Base-by-base conservation (phyloP, 2,113 vertebrate genomes). In the Cebus imitator region DNA sequence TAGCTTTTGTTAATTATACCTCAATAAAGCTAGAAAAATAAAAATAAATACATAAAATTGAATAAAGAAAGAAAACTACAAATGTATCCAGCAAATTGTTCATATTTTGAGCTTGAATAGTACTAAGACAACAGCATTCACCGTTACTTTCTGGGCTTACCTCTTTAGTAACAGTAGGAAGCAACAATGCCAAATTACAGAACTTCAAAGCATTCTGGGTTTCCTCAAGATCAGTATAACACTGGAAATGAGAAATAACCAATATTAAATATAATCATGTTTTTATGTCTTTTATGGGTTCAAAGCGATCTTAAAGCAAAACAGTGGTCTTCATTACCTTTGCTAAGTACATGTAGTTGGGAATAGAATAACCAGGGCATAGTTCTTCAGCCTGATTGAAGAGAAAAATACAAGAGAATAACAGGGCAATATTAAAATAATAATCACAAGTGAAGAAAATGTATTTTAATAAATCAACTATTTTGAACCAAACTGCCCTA, bases 301-400 rank as follows among this genome's bases (percentile, higher is more conserved):
- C 85, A 97, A 91, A 98, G 89, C 64, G 16, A 90, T 93, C 91
- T 94, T 82, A 75, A 64, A 64, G 61, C 27, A 32, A 93, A 96
- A 96, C 52, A 86, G 13, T 55, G 8, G 1, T 95, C 70, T 85
- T 87, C 14, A 96, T 98, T 99, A 99, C 99, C 99, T 99, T 99
- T 97, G 99, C 99, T 96, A 99, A 98, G 98, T 99, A 99, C 83
- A 99, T 98, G 91, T 99, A 99, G 98, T 99, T 99, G 96, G 94
- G 98, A 98, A 99, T 99, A 76, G 99, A 99, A 98, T 99, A 99
- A 91, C 99, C 98, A 64, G 99, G 99, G 25, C 96, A 98, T 96
- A 99, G 98, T 97, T 99, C 99, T 98, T 99, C 99, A 85, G 98
- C 99, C 99, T 99, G 98, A 95, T 98, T 96, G 97, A 98, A 98